These are phyloP conservation scores for Orthosia cruda DNA, from an alignment of 2,888 invertebrate genomes.

Conservation along the genomic window DNA sequence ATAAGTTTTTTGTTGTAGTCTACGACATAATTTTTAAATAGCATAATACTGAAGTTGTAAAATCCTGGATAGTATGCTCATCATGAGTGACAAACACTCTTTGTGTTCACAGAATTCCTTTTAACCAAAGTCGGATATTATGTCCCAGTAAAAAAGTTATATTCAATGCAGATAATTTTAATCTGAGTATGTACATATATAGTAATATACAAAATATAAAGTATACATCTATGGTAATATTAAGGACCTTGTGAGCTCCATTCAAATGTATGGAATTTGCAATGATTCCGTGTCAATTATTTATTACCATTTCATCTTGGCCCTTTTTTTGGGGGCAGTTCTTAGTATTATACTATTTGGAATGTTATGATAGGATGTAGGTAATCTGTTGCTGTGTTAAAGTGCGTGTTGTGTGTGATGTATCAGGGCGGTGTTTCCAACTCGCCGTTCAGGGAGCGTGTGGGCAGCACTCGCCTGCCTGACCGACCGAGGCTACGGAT, in stretches of 20 bases:
- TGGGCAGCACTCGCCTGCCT: constrained; percentile 97
- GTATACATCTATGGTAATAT: not conserved
- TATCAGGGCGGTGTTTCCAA: constrained; percentile 92
- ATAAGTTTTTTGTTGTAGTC: constrained; percentile 37
- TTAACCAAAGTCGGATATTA: not conserved
- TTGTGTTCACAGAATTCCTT: not conserved
- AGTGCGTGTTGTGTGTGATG: constrained; percentile 84
- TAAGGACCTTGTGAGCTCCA: not conserved
- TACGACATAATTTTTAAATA: constrained; percentile 45
- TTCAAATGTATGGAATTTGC: not conserved
- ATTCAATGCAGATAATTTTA: too few relatives aligned
- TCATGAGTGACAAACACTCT: not conserved
- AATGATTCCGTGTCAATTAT: not conserved
- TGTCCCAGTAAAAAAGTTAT: not conserved
- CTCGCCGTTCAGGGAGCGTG: constrained; percentile 97
- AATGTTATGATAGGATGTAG: constrained; percentile 53
- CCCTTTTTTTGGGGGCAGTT: not conserved
- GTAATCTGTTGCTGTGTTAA: constrained; percentile 73
- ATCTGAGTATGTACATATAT: not conserved
- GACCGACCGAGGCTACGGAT: constrained; percentile 98
- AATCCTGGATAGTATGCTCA: not conserved
- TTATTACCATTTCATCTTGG: not conserved
- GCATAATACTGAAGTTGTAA: constrained; percentile 45
- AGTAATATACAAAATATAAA: too few relatives aligned
- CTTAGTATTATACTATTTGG: constrained; percentile 50